These are phyloP conservation scores for Cisticola juncidis DNA, from an alignment of 2,113 vertebrate genomes.

Conservation along the genomic window DNA sequence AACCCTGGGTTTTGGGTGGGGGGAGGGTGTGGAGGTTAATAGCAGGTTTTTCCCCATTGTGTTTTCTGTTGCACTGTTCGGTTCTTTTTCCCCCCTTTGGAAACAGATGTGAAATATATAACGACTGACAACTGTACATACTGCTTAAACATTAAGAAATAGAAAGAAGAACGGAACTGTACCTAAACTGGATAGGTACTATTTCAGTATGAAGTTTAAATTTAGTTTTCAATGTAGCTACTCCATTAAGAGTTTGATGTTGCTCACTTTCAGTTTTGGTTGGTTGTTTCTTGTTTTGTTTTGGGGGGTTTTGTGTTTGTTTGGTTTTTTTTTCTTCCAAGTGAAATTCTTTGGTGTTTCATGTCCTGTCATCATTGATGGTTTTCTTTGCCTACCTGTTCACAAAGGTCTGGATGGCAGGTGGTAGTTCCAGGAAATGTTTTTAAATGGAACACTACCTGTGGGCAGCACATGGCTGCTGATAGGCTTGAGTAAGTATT, in stretches of 20 bases:
- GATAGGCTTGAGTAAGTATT: constrained; percentile 21
- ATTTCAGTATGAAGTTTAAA: background rate
- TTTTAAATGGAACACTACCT: constrained; percentile 62
- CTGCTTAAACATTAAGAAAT: constrained; percentile 53
- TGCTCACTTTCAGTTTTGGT: background rate
- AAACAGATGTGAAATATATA: constrained; percentile 43
- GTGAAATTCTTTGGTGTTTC: constrained; percentile 71
- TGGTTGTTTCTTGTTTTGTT: background rate
- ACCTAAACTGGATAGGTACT: background rate
- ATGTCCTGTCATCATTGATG: constrained; percentile 80
- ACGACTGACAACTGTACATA: constrained; percentile 64
- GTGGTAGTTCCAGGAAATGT: constrained; percentile 37
- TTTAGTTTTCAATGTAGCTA: constrained; percentile 4
- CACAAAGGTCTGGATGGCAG: constrained; percentile 76
- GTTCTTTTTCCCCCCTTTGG: background rate
- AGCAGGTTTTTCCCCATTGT: constrained; percentile 9
- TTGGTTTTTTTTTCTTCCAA: background rate
- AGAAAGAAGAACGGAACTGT: constrained; percentile 14
- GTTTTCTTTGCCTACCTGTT: constrained; percentile 84
- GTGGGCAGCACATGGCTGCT: constrained; percentile 27
- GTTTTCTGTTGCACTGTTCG: constrained; percentile 43
- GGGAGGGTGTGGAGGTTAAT: background rate
- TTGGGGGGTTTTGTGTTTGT: background rate
- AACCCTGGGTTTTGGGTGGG: background rate
- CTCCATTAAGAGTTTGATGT: constrained; percentile 19